phyloP scores from a whole-genome alignment of 2,113 vertebrate genomes.

The Poicephalus gulielmi region DNA sequence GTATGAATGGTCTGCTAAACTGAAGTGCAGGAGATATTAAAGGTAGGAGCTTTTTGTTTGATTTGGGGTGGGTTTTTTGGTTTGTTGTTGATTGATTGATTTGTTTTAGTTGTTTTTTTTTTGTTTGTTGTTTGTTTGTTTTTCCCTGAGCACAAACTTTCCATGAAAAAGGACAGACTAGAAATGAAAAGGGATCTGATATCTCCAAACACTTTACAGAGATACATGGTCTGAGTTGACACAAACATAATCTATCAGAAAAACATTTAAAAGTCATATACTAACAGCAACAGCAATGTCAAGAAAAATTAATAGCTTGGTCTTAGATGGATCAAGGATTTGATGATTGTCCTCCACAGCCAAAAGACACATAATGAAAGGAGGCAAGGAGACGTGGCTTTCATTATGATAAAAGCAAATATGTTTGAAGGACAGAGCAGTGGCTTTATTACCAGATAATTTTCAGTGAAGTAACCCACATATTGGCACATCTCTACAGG shows the following conservation, averaged over 20 bases:
- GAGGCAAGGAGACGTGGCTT: neutral
- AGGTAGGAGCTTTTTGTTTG: neutral
- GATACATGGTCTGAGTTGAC: neutral
- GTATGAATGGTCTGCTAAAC: neutral
- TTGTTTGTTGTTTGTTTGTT: neutral
- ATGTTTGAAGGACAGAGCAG: neutral
- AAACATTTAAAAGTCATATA: neutral
- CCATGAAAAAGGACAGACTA: neutral
- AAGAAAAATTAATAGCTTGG: neutral
- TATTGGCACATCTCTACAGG: neutral
- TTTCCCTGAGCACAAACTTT: neutral
- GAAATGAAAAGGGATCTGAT: neutral
- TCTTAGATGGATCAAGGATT: neutral
- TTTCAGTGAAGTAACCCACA: neutral
- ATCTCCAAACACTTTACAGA: neutral
- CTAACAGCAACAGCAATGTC: neutral
- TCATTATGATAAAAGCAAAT: neutral
- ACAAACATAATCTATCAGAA: neutral
- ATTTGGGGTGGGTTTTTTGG: neutral
- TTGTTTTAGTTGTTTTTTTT: neutral
- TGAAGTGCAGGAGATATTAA: neutral
- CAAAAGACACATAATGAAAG: neutral
- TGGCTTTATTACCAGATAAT: neutral
- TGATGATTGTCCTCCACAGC: neutral
- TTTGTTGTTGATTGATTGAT: neutral